Base-by-base conservation (phyloP, 2,797 vertebrate genomes). In the Telmatherina bonti region DNA sequence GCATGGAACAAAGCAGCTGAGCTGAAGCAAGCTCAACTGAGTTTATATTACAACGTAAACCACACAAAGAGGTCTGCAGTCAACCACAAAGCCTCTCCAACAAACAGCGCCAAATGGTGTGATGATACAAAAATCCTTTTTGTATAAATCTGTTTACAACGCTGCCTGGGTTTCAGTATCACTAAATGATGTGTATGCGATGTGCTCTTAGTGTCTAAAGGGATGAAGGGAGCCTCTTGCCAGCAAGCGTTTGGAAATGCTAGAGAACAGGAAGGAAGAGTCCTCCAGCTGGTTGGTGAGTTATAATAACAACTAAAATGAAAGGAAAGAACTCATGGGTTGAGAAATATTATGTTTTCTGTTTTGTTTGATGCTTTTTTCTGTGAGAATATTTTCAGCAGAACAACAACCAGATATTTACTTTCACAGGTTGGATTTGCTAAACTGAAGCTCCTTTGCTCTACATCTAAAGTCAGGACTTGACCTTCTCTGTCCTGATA, bases 171-270 rank as follows among this genome's bases (percentile, higher is more conserved):
- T 62, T 54, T 13, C 53, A 83, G 41, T 66, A 54, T 57, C 59
- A 66, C 60, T 52, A 41, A 62, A 76, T 74, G 70, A 64, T 10
- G 1, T 5, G 11, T 59, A 64, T 76, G 70, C 61, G 59, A 60
- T 47, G 68, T 49, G 69, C 57, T 79, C 31, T 69, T 60, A 63
- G 63, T 31, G 49, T 72, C 69, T 67, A 67, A 68, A 2, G 22
- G 84, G 58, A 83, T 81, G 72, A 80, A 87, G 43, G 54, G 67
- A 84, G 59, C 41, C 33, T 55, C 59, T 82, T 11, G 36, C 82
- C 60, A 74, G 78, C 73, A 84, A 67, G 66, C 76, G 30, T 69
- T 82, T 53, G 68, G 55, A 83, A 67, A 74, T 76, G 78, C 57
- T 64, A 61, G 69, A 65, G 70, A 49, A 76, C 30, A 67, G 61